A percentile compares a stretch with the other conserved stretches of the same genome.
Evolutionary conservation across 2,888 invertebrate genomes (phyloP).

Genomic region (Leptopterna dolabrata): DNA sequence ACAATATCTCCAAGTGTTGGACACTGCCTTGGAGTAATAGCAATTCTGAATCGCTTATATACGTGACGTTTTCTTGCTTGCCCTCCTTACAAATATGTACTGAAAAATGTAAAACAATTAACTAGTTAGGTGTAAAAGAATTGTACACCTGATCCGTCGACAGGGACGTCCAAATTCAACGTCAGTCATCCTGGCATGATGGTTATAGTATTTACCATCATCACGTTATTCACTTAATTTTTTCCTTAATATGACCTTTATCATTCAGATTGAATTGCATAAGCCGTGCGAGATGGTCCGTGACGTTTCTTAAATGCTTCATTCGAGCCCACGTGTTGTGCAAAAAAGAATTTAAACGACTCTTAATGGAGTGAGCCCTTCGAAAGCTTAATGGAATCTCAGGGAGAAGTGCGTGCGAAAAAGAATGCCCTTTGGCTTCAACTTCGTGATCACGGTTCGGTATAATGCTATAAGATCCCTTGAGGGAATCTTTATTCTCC

Average conservation of each 20-base stretch:
- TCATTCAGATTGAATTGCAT: neutral
- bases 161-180: too few relatives aligned
- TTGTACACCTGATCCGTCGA: too few relatives aligned
- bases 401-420: neutral
- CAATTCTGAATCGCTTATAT: too few relatives aligned
- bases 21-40: too few relatives aligned
- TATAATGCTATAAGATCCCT: neutral
- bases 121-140: too few relatives aligned
- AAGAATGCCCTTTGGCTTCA: neutral
- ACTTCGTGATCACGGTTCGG: neutral
- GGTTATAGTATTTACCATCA: too few relatives aligned
- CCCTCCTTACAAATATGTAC: too few relatives aligned
- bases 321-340: neutral
- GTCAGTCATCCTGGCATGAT: too few relatives aligned
- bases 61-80: too few relatives aligned
- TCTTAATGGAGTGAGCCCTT: neutral
- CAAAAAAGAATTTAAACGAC: constrained; percentile 6
- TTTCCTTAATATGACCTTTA: neutral
- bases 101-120: too few relatives aligned
- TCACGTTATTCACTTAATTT: too few relatives aligned
- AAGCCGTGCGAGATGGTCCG: neutral
- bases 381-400: neutral
- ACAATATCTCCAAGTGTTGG: too few relatives aligned
- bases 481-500: neutral
- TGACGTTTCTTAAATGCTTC: neutral